Evolutionary conservation across 2,888 invertebrate genomes (phyloP).

Genomic region (Chaetogeoica ovagalla): DNA sequence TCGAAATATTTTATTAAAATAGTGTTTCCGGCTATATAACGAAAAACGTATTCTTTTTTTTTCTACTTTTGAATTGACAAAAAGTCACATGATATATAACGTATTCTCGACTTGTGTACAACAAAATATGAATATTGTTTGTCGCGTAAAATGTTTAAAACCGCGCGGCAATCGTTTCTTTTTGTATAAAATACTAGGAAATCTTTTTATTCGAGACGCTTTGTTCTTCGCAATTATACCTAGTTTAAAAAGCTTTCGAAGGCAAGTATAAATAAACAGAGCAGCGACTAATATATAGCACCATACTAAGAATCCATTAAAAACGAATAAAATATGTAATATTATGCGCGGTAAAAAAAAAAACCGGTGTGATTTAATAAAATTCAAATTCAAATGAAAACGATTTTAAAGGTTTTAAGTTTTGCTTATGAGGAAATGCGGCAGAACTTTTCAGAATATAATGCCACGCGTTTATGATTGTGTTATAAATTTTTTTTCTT

Average conservation of each 20-base stretch:
- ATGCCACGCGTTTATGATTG: no score
- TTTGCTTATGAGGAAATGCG: no score
- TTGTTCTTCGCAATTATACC: constrained; percentile 1
- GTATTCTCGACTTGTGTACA: background rate
- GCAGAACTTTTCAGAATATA: no score
- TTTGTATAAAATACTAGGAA: background rate
- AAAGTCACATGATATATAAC: constrained; percentile 1
- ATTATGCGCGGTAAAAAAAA: no score
- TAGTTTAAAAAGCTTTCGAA: constrained; percentile 8
- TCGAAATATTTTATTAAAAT: background rate
- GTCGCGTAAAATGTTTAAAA: constrained; percentile 6
- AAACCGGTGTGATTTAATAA: background rate
- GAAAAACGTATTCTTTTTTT: background rate
- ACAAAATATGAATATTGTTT: constrained; percentile 6
- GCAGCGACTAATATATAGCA: background rate
- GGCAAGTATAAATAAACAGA: background rate
- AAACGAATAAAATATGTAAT: constrained; percentile 23
- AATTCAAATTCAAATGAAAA: background rate
- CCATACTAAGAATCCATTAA: background rate
- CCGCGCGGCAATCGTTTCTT: constrained; percentile 4
- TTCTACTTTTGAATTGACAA: background rate
- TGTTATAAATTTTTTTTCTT: no score
- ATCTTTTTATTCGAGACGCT: constrained; percentile 21
- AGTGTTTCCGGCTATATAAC: background rate
- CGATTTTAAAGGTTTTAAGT: no score